phyloP scores from a whole-genome alignment of 2,113 vertebrate species.

The Epinephelus cyanopodus region DNA sequence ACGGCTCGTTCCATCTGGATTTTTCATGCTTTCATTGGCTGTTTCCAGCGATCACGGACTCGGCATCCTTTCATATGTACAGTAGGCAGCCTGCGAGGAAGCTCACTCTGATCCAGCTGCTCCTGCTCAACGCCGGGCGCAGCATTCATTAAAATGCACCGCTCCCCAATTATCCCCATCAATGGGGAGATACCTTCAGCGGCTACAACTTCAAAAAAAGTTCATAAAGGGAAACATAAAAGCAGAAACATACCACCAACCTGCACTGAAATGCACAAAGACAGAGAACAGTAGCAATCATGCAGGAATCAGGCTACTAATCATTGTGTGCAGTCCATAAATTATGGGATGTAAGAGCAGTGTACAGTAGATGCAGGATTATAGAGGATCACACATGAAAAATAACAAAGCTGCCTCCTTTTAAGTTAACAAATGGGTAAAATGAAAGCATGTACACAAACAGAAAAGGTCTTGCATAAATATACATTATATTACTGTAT shows the following conservation, averaged over 20 bases:
- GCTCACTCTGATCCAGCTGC: conserved; percentile 58
- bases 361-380: background rate
- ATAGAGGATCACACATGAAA: background rate
- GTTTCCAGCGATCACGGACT: background rate
- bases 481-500: background rate
- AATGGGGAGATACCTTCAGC: conserved; percentile 57
- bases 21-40: conserved; percentile 23
- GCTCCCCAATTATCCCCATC: conserved; percentile 69
- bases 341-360: conserved; percentile 21
- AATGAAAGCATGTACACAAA: conserved; percentile 16
- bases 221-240: conserved; percentile 36
- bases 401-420: conserved; percentile 16
- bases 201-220: conserved; percentile 48
- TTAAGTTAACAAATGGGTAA: conserved; percentile 30
- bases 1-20: conserved; percentile 27
- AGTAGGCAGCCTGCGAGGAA: conserved; percentile 31
- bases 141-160: conserved; percentile 61
- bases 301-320: conserved; percentile 38
- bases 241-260: background rate
- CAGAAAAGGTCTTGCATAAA: background rate
- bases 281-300: background rate
- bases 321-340: conserved; percentile 12
- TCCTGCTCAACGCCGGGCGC: conserved; percentile 24
- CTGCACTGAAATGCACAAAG: background rate
- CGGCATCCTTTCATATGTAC: conserved; percentile 56